Base-by-base conservation (phyloP, 23 tunicate genomes). In the Trididemnum clinides region DNA sequence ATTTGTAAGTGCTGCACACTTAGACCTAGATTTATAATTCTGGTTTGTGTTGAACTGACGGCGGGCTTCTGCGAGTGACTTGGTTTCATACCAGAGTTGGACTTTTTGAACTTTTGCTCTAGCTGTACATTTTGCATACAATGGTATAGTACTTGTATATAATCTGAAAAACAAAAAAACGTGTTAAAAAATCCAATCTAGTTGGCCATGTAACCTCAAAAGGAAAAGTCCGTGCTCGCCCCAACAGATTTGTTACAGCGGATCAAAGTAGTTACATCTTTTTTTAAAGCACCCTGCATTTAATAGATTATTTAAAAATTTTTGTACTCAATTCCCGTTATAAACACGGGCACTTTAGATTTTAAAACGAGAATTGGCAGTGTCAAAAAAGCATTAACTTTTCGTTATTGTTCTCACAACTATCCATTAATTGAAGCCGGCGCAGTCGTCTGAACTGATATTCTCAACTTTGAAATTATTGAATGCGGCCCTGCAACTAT, bases 51-150 rank as follows among this genome's bases (percentile, higher is more conserved):
- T 73, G 57, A 73, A 73, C 80, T 28, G 80, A 73, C 80, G 80
- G 54, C 80, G 80, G 57, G 38, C 80, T 73, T 19, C 54, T 73
- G 54, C 57, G 27, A 57, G 80, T 39, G 80, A 73, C 80, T 73
- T 73, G 31, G 28, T 73, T 73, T 73, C 57, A 19, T 37, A 73
- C 80, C 80, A 73, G 80, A 73, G 25, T 73, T 36, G 54, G 57
- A 73, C 54, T 36, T 36, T 73, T 38, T 73, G 5, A 12, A 73
- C 57, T 73, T 38, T 73, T 36, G 80, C 33, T 73, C 57, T 73
- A 36, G 5, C 80, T 73, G 80, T 73, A 73, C 80, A 19, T 73
- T 73, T 38, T 73, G 54, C 25, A 36, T 19, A 39, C 80, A 19
- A 2, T 73, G 38, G 57, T 73, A 37, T 31, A 32, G 5, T 10